Conservation (phyloP, 1,140 invertebrate species). For the Drosophila sulfurigaster region DNA sequence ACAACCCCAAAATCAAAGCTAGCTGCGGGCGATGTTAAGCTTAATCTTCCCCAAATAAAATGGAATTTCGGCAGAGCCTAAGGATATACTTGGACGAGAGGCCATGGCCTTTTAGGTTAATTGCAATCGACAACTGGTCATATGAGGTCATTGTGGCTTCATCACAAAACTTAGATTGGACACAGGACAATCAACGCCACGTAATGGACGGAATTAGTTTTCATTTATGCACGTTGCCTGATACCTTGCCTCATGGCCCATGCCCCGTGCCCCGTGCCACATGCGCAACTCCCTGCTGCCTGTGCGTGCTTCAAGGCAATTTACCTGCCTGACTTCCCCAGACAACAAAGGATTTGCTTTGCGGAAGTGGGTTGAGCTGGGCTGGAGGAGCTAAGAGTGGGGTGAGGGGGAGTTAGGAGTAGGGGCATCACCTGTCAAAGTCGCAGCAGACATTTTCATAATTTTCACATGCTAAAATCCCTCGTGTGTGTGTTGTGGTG, state of each 20-base stretch:
- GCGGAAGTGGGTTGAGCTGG: background rate
- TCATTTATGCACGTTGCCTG: conserved; percentile 60
- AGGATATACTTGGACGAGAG: background rate
- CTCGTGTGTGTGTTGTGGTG: conserved; percentile 21
- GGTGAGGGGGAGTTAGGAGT: background rate
- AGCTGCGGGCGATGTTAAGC: conserved; percentile 9
- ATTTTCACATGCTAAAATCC: conserved; percentile 74
- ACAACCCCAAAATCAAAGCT: conserved; percentile 35
- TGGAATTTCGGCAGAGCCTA: conserved; percentile 44
- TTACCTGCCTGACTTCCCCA: conserved; percentile 36
- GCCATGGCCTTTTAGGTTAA: conserved; percentile 73
- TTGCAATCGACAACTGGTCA: conserved; percentile 61
- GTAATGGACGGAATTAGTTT: conserved; percentile 62
- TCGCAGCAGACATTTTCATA: conserved; percentile 73
- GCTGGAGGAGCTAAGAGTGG: background rate
- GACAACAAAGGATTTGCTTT: conserved; percentile 74
- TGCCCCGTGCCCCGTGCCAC: too few species aligned
- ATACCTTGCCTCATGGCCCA: conserved; percentile 13
- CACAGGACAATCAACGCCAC: conserved; percentile 53
- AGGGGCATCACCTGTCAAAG: conserved; percentile 58
- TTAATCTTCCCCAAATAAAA: conserved; percentile 25
- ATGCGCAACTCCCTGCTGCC: background rate
- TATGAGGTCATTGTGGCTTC: conserved; percentile 68
- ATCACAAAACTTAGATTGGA: conserved; percentile 20
- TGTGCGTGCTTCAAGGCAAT: conserved; percentile 70